Evolutionary conservation across 2,797 vertebrate genomes (phyloP).

Genomic region (Ambastaia sidthimunki): DNA sequence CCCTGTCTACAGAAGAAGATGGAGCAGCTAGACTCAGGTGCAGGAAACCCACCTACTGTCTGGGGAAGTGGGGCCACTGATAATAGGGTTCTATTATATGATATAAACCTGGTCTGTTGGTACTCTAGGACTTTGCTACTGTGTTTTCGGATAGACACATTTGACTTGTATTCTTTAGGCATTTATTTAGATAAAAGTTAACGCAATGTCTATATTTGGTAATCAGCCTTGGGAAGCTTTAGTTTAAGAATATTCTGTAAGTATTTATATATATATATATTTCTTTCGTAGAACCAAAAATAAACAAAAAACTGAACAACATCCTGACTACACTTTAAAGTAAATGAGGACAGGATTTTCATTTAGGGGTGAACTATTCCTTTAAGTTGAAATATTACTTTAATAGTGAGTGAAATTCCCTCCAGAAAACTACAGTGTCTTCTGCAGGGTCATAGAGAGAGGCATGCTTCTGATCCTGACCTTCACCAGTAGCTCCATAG

Average conservation of each 20-base stretch:
- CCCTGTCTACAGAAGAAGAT: constrained; percentile 77
- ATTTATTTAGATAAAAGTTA: background rate
- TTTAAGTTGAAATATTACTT: background rate
- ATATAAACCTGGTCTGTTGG: background rate
- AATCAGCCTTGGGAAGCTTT: background rate
- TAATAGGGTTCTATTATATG: constrained; percentile 35
- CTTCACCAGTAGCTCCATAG: constrained; percentile 21
- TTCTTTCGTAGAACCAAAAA: no score
- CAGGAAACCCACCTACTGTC: constrained; percentile 72
- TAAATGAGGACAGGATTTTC: background rate
- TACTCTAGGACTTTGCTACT: background rate
- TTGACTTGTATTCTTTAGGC: background rate
- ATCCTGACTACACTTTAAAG: no score
- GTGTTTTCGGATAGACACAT: background rate
- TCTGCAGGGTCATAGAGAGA: background rate
- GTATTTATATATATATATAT: background rate
- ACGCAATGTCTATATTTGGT: background rate
- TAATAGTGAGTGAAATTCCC: background rate
- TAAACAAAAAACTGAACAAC: no score
- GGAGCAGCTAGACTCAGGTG: constrained; percentile 80
- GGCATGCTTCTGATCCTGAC: constrained; percentile 21
- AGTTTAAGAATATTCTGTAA: background rate
- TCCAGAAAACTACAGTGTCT: background rate
- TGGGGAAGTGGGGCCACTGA: constrained; percentile 58
- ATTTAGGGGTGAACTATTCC: background rate